Conservation (phyloP, 2,888 invertebrate species). For the Acholoe squamosa region DNA sequence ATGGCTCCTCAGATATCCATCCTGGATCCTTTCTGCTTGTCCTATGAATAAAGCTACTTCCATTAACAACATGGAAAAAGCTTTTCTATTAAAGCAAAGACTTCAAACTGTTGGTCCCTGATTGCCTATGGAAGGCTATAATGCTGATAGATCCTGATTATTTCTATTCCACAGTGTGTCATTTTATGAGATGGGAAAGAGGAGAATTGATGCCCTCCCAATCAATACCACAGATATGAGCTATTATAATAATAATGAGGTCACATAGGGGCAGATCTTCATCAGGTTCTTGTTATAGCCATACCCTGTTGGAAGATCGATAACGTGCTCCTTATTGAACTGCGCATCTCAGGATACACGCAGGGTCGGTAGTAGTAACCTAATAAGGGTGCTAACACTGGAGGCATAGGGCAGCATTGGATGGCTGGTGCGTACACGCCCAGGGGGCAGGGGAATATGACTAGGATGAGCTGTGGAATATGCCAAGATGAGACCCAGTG, state of each 20-base stretch:
- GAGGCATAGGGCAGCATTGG: background rate
- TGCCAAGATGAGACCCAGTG: too few relatives aligned
- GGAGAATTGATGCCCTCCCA: background rate
- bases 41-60: background rate
- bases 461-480: too few relatives aligned
- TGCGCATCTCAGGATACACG: background rate
- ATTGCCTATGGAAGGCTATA: background rate
- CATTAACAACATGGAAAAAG: background rate
- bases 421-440: too few relatives aligned
- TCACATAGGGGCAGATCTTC: background rate
- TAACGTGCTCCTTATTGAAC: background rate
- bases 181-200: background rate
- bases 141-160: background rate
- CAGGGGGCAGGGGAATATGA: too few relatives aligned
- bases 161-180: slow-evolving; percentile 20
- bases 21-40: background rate
- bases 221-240: background rate
- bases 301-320: background rate
- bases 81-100: background rate
- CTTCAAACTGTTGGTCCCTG: background rate
- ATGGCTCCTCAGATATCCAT: background rate
- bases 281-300: background rate
- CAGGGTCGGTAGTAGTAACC: background rate
- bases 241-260: slow-evolving; percentile 27
- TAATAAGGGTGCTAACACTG: background rate